A percentile compares a stretch with the other conserved stretches of the same genome.
These are phyloP conservation scores for Asbolus verrucosus DNA, from an alignment of 1,140 invertebrate genomes.

Conservation along the genomic window DNA sequence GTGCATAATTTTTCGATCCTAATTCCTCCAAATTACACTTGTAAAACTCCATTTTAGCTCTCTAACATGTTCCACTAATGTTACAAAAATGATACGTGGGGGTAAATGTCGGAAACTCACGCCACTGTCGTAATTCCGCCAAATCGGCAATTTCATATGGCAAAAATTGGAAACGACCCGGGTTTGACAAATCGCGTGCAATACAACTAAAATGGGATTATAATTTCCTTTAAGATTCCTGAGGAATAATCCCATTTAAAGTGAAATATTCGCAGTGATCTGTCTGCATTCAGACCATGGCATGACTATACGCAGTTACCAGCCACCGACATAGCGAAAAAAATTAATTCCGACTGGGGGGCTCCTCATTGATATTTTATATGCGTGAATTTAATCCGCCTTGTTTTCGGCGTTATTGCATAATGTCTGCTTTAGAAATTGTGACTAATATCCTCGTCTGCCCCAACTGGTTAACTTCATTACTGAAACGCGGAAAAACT, in stretches of 20 bases:
- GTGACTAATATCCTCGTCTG: too few relatives aligned
- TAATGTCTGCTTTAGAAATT: too few relatives aligned
- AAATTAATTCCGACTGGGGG: too few relatives aligned
- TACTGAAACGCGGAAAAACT: too few relatives aligned
- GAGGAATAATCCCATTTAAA: slow-evolving; percentile 23
- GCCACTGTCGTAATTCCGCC: slow-evolving; percentile 20
- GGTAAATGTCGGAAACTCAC: slow-evolving; percentile 24
- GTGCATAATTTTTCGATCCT: slow-evolving; percentile 34
- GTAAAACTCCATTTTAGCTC: slow-evolving; percentile 16
- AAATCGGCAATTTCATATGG: slow-evolving; percentile 30
- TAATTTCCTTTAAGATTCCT: slow-evolving; percentile 29
- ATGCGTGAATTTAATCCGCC: slow-evolving; percentile 6
- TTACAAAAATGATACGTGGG: slow-evolving; percentile 29
- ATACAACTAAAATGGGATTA: slow-evolving; percentile 28
- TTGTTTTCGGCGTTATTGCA: too few relatives aligned
- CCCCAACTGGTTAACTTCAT: too few relatives aligned
- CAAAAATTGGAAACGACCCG: slow-evolving; percentile 29
- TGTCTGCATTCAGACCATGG: slow-evolving; percentile 1
- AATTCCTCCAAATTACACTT: slow-evolving; percentile 28
- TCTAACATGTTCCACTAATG: slow-evolving; percentile 25
- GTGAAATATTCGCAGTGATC: slow-evolving; percentile 29
- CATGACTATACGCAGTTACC: neutral
- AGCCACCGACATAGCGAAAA: too few relatives aligned
- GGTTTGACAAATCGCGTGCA: slow-evolving; percentile 38
- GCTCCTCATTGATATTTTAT: neutral